Percentiles rank a stretch among this genome's conserved stretches.
These are phyloP conservation scores for Meloe dianella DNA, from an alignment of 2,888 invertebrate genomes.

Conservation along the genomic window DNA sequence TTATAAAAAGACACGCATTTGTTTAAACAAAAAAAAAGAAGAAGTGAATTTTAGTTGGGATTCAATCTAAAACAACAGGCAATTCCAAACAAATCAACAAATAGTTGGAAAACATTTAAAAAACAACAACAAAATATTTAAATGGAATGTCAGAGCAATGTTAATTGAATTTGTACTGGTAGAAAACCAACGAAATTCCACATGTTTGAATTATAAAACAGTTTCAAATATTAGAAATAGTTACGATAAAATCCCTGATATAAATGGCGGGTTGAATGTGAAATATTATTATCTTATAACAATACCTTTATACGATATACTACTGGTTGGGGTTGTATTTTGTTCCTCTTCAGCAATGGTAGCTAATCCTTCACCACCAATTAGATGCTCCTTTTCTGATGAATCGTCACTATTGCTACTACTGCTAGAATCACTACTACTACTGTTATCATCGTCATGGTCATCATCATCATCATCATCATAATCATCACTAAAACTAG, in stretches of 20 bases:
- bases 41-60: too few relatives aligned
- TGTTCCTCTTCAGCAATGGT: constrained; percentile 57
- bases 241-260: background rate
- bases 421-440: constrained; percentile 42
- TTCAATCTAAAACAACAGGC: too few relatives aligned
- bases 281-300: background rate
- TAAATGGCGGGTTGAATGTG: background rate
- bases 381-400: constrained; percentile 50
- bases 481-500: constrained; percentile 20
- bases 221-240: background rate
- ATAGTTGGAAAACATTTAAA: too few relatives aligned
- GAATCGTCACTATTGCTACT: constrained; percentile 39
- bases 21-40: too few relatives aligned
- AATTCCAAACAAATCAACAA: background rate
- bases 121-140: too few relatives aligned
- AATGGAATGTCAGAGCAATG: background rate
- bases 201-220: background rate
- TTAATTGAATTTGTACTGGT: background rate
- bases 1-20: too few relatives aligned
- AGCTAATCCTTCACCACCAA: constrained; percentile 53
- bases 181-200: background rate
- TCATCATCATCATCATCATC: constrained; percentile 35
- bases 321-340: constrained; percentile 43
- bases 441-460: constrained; percentile 35
- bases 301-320: constrained; percentile 32